Conservation (phyloP, 92 coral and sea anemone genomes). For the Parazoanthus atlanticus region DNA sequence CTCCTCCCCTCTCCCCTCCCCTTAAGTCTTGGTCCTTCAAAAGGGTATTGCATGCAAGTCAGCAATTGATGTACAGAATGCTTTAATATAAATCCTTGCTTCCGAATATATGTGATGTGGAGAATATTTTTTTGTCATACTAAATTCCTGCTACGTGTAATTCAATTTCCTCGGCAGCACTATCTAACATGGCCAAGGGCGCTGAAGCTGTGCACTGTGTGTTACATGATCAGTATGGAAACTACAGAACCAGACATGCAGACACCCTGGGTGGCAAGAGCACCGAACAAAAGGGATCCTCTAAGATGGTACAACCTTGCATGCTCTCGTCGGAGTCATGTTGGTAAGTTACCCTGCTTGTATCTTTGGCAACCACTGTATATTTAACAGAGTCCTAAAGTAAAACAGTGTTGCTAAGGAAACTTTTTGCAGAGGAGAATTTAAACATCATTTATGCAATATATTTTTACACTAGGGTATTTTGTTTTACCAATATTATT, state of each 20-base stretch:
- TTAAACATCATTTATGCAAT: neutral
- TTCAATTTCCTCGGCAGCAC: constrained; percentile 52
- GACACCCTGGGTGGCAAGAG: constrained; percentile 85
- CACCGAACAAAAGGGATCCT: constrained; percentile 74
- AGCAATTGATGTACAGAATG: neutral
- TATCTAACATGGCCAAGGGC: constrained; percentile 93
- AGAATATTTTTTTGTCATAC: neutral
- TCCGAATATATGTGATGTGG: neutral
- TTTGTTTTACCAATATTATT: too few species aligned
- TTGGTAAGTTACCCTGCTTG: constrained; percentile 62
- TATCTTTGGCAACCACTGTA: too few species aligned
- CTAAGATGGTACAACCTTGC: constrained; percentile 90
- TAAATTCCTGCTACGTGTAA: neutral
- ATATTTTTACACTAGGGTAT: neutral
- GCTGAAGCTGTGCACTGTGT: constrained; percentile 75
- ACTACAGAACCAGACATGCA: constrained; percentile 78
- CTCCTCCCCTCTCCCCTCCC: neutral
- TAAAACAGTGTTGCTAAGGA: too few species aligned
- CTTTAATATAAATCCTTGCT: neutral
- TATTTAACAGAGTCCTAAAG: too few species aligned
- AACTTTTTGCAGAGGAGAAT: too few species aligned
- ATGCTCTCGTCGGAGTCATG: constrained; percentile 86
- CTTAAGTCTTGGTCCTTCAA: neutral
- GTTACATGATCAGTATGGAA: constrained; percentile 72
- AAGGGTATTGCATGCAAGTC: neutral